A percentile compares a stretch with the other conserved stretches of the same genome.
These are phyloP conservation scores for Acrocephalus scirpaceus DNA, from an alignment of 2,797 vertebrate genomes.

Conservation along the genomic window DNA sequence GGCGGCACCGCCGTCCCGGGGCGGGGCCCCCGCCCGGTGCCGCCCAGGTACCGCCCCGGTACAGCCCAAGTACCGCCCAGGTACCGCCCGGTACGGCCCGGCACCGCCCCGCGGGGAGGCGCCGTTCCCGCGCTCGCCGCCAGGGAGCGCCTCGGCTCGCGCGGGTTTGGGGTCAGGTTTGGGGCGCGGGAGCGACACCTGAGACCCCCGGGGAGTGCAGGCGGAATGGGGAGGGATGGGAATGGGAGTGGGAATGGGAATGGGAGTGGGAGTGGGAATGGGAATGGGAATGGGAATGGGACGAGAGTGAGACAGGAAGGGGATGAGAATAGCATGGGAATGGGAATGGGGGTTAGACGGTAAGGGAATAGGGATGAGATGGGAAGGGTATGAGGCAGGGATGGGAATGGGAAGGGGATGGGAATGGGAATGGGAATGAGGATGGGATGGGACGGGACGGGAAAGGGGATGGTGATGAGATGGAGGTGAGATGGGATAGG, in stretches of 20 bases:
- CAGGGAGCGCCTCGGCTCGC: not conserved
- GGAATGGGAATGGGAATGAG: too few relatives aligned
- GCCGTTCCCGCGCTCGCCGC: not conserved
- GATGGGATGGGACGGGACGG: too few relatives aligned
- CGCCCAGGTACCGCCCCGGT: not conserved
- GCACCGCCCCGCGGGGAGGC: not conserved
- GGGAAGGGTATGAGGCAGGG: too few relatives aligned
- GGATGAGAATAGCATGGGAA: too few relatives aligned
- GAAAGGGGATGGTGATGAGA: too few relatives aligned
- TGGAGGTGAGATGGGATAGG: not conserved
- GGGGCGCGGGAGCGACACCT: not conserved
- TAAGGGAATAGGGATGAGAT: too few relatives aligned
- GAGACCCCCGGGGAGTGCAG: not conserved
- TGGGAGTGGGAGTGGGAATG: too few relatives aligned
- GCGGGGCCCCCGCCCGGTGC: not conserved
- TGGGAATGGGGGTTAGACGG: too few relatives aligned
- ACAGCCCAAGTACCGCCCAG: not conserved
- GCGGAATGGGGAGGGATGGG: too few relatives aligned
- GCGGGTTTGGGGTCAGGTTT: not conserved
- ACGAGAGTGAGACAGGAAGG: not conserved
- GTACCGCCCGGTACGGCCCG: too few relatives aligned
- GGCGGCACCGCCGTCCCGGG: slow-evolving; percentile 44
- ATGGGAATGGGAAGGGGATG: not conserved
- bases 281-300: not conserved
- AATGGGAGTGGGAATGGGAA: too few relatives aligned